Evolutionary conservation across 2,888 invertebrate genomes (phyloP), one percentile per base, ranked within the genome.

Genomic region (Mythimna albipuncta): DNA sequence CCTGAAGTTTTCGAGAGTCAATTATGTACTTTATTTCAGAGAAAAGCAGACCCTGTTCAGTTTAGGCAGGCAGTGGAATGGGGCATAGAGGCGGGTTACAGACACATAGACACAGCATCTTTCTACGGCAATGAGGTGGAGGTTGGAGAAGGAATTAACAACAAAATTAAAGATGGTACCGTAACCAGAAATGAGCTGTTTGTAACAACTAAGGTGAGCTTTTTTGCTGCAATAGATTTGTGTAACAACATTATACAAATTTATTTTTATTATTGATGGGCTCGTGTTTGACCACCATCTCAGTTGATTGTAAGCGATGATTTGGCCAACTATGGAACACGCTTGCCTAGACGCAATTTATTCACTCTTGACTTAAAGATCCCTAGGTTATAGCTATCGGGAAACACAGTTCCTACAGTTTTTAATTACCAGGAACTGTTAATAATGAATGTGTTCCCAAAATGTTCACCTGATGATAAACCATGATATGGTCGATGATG

Each of bases 51-150:
- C 2, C 90, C 93, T 10, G 93, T 93, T 0, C 93, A 95, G 64
- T 94, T 88, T 67, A 84, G 87, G 13, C 91, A 94, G 80, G 96
- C 96, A 0, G 96, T 97, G 2, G 96, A 96, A 83, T 93, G 94
- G 85, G 97, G 91, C 0, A 94, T 97, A 69, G 94, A 95, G 13
- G 85, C 89, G 2, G 97, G 97, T 0, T 97, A 97, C 84, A 91
- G 95, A 21, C 96, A 96, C 79, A 96, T 97, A 64, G 97, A 97
- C 81, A 97, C 97, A 0, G 97, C 97, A 6, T 87, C 93, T 4
- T 87, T 87, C 54, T 97, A 97, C 78, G 85, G 90, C 16, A 97
- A 97, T 82, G 97, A 97, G 81, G 91, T 90, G 50, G 96, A 96
- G 85, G 93, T 97, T 0, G 97, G 97, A 0, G 89, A 92, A 75